These are phyloP conservation scores for Scomber scombrus DNA, from an alignment of 2,113 vertebrate species.

Conservation along the genomic window DNA sequence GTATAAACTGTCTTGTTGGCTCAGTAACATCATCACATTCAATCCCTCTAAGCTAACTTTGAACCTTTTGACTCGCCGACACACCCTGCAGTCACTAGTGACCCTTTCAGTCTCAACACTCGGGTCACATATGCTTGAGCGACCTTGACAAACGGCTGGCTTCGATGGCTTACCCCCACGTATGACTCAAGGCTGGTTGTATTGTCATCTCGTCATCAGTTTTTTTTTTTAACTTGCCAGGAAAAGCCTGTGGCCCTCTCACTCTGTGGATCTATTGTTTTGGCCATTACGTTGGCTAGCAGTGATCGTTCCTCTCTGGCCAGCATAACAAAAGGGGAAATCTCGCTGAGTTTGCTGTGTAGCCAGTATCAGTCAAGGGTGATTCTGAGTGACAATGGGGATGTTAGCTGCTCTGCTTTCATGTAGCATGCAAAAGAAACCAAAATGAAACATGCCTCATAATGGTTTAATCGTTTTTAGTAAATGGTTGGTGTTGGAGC, in stretches of 20 bases:
- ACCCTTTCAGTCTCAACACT: conserved; percentile 3
- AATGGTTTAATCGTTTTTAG: not conserved
- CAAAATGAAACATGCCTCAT: not conserved
- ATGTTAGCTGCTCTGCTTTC: not conserved
- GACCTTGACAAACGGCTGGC: conserved; percentile 6
- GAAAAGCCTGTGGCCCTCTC: conserved; percentile 11
- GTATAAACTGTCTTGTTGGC: conserved; percentile 22
- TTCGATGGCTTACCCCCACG: not conserved
- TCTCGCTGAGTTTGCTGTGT: not conserved
- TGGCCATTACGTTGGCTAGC: conserved; percentile 8
- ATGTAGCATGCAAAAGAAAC: conserved; percentile 12
- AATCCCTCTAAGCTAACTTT: conserved; percentile 21
- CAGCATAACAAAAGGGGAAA: conserved; percentile 9
- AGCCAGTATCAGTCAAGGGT: not conserved
- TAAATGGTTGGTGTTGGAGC: not conserved
- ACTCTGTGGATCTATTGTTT: conserved; percentile 20
- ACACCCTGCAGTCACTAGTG: conserved; percentile 26
- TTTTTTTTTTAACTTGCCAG: not conserved
- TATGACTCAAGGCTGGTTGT: conserved; percentile 35
- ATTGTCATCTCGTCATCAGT: too few species aligned
- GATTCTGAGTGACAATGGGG: conserved; percentile 10
- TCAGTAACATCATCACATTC: conserved; percentile 25
- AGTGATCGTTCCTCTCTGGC: conserved; percentile 33
- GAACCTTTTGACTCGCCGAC: conserved; percentile 33
- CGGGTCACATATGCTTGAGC: conserved; percentile 45